Evolutionary conservation across 1,140 invertebrate species (phyloP), one percentile per base, ranked within the genome.

Genomic region (Lerema accius): DNA sequence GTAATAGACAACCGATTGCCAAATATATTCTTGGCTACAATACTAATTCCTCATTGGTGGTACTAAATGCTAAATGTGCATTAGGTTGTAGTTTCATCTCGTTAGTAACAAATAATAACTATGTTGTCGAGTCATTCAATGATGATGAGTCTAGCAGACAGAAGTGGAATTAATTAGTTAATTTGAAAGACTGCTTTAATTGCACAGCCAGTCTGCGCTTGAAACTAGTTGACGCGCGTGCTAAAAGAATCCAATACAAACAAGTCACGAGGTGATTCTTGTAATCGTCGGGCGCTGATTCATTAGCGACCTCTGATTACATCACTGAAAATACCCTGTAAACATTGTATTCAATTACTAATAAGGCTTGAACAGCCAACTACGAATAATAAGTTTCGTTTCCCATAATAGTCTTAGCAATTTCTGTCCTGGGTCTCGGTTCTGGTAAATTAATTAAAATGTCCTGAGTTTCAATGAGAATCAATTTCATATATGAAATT

Each of bases 111-210:
- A 23, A 23, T 35, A 32, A 14, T 19, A 16, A 16, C 42, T 16
- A 45, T 16, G 16, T 23, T 3, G 5, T 23, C 19, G 2, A 19
- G 16, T 45, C 42, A 23, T 7, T 48, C 11, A 6, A 48, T 28
- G 19, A 11, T 51, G 32, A 51, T 51, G 49, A 51, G 9, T 39
- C 49, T 51, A 37, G 32, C 49, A 51, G 49, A 37, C 15, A 32
- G 9, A 16, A 14, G 19, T n/a, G 14, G 14, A 50, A 15, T 50
- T 32, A 16, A 13, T 50, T 7, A 10, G 32, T 37, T 51, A 51
- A 51, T 51, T 51, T 19, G 32, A n/a, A n/a, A 37, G 32, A 10
- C 28, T 51, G 9, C 10, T 19, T 17, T 39, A 51, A 37, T 37
- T 51, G 16, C 13, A n/a, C 35, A 14, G n/a, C n/a, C n/a, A n/a